Conservation (phyloP, 2,113 vertebrate species). For the Psilopogon haemacephalus region DNA sequence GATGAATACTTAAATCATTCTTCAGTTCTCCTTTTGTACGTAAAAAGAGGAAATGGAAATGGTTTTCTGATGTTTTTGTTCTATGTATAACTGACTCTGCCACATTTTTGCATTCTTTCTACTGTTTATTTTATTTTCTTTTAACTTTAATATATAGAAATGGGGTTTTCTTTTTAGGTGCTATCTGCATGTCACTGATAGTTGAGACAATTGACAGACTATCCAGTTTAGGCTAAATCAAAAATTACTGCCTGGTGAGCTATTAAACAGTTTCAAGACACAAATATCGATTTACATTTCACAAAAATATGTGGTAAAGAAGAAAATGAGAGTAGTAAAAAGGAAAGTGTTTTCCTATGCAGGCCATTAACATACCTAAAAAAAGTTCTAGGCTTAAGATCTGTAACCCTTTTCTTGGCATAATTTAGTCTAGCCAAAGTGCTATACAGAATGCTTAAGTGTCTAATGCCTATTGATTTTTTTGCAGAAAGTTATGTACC, state of each 20-base stretch:
- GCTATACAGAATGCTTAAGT: not conserved
- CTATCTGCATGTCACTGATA: not conserved
- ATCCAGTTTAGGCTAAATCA: not conserved
- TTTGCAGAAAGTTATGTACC: not conserved
- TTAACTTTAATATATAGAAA: not conserved
- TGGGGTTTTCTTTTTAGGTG: not conserved
- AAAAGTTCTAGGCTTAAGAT: not conserved
- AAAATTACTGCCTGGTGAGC: not conserved
- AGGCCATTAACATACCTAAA: not conserved
- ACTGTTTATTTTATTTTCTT: not conserved
- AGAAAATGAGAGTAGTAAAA: not conserved
- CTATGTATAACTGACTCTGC: not conserved
- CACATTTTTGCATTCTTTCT: not conserved
- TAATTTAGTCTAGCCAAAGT: not conserved
- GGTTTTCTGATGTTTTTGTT: not conserved
- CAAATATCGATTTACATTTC: not conserved
- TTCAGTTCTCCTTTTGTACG: not conserved
- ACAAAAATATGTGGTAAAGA: not conserved
- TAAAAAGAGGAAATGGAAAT: not conserved
- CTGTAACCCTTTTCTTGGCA: not conserved
- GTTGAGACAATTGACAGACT: not conserved
- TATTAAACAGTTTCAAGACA: not conserved
- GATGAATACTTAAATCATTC: not conserved
- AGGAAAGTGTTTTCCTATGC: not conserved
- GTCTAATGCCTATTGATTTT: slow-evolving; percentile 38